These are phyloP conservation scores for Diadegma fenestrale DNA, from an alignment of 2,888 invertebrate genomes.

Conservation along the genomic window DNA sequence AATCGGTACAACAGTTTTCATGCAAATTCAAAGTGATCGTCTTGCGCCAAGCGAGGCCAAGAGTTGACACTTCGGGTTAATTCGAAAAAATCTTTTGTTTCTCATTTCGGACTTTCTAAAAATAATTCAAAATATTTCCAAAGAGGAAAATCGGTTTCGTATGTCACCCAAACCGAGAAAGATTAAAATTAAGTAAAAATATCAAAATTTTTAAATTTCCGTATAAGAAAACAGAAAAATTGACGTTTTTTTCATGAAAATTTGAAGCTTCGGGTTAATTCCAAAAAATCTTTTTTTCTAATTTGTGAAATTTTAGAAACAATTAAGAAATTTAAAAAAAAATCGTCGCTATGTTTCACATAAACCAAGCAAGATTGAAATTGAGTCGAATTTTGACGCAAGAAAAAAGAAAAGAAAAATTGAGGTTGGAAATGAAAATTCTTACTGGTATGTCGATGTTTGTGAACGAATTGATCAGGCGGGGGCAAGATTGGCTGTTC, in stretches of 20 bases:
- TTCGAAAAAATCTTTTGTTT: too few relatives aligned
- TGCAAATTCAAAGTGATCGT: background rate
- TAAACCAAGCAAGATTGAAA: background rate
- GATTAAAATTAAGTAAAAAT: background rate
- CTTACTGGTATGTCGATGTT: slow-evolving; percentile 81
- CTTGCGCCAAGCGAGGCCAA: too few relatives aligned
- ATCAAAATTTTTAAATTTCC: too few relatives aligned
- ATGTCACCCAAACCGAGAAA: background rate
- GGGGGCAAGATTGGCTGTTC: slow-evolving; percentile 82
- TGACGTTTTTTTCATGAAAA: too few relatives aligned
- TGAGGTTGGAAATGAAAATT: background rate
- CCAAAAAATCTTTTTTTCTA: too few relatives aligned
- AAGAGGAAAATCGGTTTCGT: background rate
- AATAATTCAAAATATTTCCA: background rate
- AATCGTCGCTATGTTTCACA: background rate
- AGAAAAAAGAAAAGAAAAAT: background rate
- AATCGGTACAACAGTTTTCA: background rate
- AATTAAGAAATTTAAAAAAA: background rate
- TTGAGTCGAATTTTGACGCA: background rate
- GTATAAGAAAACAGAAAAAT: too few relatives aligned
- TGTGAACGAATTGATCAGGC: slow-evolving; percentile 82
- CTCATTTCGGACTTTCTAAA: too few relatives aligned
- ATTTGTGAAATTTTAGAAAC: too few relatives aligned
- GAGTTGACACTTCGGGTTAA: too few relatives aligned
- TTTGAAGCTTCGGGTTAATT: too few relatives aligned